These are phyloP conservation scores for Oncorhynchus nerka DNA, from an alignment of 2,113 vertebrate genomes.

Conservation along the genomic window DNA sequence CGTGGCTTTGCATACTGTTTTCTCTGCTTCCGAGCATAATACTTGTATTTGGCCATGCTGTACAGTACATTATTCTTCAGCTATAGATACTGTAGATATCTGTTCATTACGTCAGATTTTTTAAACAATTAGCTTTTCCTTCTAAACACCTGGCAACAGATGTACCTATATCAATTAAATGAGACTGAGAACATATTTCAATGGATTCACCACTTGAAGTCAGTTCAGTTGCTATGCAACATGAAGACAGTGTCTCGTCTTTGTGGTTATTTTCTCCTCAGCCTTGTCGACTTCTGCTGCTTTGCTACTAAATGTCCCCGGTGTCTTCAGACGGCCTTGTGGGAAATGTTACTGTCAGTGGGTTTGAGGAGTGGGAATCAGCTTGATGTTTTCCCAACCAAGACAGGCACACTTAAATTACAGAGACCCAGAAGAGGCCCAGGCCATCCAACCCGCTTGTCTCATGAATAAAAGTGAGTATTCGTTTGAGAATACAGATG, in stretches of 20 bases:
- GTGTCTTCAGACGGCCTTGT: constrained; percentile 47
- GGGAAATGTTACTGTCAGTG: constrained; percentile 54
- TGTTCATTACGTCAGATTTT: not conserved
- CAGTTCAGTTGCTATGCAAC: not conserved
- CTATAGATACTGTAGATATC: no score
- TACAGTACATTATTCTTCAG: no score
- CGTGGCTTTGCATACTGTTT: no score
- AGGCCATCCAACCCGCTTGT: constrained; percentile 47
- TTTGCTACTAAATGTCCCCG: constrained; percentile 2
- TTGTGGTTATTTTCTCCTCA: not conserved
- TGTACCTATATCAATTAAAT: not conserved
- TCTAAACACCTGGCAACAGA: not conserved
- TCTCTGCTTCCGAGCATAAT: no score
- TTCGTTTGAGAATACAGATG: constrained; percentile 47
- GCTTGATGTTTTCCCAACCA: constrained; percentile 57
- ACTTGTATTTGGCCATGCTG: no score
- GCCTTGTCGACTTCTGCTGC: not conserved
- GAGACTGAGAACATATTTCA: no score
- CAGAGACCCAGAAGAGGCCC: constrained; percentile 41
- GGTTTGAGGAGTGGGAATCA: constrained; percentile 47
- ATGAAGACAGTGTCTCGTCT: not conserved
- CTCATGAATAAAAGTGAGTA: constrained; percentile 50
- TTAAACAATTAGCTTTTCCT: not conserved
- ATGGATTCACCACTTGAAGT: not conserved
- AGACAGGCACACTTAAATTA: constrained; percentile 60